phyloP scores from a whole-genome alignment of 1,140 invertebrate species.

The Pissodes strobi region DNA sequence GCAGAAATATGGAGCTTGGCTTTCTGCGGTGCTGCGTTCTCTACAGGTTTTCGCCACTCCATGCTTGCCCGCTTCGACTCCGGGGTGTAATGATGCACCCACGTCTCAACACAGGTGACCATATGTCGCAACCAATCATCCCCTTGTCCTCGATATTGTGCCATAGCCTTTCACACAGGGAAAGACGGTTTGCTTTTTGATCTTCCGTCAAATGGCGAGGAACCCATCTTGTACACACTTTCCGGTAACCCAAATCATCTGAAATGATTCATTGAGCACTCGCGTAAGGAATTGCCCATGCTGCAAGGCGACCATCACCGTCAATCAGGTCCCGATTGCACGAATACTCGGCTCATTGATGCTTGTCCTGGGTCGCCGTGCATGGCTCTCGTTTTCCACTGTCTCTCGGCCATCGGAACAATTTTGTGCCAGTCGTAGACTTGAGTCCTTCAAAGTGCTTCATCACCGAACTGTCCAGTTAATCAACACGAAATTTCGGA shows the following conservation, averaged over 20 bases:
- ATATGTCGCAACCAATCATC: slow-evolving; percentile 5
- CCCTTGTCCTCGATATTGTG: background rate
- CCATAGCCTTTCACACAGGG: slow-evolving; percentile 7
- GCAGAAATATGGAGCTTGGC: too few species aligned
- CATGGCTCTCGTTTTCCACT: background rate
- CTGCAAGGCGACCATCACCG: background rate
- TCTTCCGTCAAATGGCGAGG: background rate
- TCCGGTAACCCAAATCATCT: too few species aligned
- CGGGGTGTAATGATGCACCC: background rate
- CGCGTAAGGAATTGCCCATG: background rate
- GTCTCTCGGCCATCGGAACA: background rate
- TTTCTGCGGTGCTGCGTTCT: too few species aligned
- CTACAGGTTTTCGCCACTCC: too few species aligned
- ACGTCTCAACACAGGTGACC: slow-evolving; percentile 1
- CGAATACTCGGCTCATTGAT: background rate
- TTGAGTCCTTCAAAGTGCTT: background rate
- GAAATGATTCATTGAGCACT: too few species aligned
- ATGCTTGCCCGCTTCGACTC: too few species aligned
- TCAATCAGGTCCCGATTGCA: background rate
- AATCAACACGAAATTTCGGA: too few species aligned
- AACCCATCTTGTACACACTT: too few species aligned
- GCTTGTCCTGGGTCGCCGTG: background rate
- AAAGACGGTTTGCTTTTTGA: background rate
- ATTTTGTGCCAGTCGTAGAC: background rate
- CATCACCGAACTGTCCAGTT: background rate